phyloP scores from a whole-genome alignment of 2,113 vertebrate genomes.

The Planiliza haematocheilus region DNA sequence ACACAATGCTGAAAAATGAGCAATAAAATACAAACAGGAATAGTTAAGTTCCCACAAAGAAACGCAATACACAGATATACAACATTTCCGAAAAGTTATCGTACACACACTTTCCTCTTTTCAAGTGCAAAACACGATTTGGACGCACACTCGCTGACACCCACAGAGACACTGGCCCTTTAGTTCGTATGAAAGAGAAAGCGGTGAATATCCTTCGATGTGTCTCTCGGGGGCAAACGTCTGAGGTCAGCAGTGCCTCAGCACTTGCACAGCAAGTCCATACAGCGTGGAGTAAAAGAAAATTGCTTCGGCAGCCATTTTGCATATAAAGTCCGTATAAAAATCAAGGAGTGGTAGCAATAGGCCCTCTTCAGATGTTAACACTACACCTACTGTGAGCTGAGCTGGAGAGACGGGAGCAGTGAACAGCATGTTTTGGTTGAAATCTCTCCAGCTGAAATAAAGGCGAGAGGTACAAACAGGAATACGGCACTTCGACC shows the following conservation, averaged over 20 bases:
- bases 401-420: conserved; percentile 48
- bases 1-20: conserved; percentile 63
- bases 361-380: conserved; percentile 51
- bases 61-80: conserved; percentile 65
- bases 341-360: conserved; percentile 56
- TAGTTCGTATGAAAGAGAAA: conserved; percentile 46
- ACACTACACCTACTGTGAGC: conserved; percentile 42
- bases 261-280: conserved; percentile 48
- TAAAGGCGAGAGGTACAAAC: conserved; percentile 68
- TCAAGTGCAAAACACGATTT: conserved; percentile 65
- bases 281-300: conserved; percentile 44
- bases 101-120: conserved; percentile 51
- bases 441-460: conserved; percentile 61
- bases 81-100: conserved; percentile 58
- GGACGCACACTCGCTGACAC: conserved; percentile 44
- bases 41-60: conserved; percentile 60
- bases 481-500: conserved; percentile 48
- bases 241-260: conserved; percentile 56
- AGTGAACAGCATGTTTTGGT: conserved; percentile 54
- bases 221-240: conserved; percentile 59
- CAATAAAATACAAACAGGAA: conserved; percentile 66
- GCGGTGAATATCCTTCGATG: conserved; percentile 36
- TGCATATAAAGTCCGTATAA: conserved; percentile 79
- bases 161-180: conserved; percentile 60
- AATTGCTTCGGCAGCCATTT: conserved; percentile 62